Evolutionary conservation across 1,140 invertebrate genomes (phyloP).

Genomic region (Brachystomella parvula): DNA sequence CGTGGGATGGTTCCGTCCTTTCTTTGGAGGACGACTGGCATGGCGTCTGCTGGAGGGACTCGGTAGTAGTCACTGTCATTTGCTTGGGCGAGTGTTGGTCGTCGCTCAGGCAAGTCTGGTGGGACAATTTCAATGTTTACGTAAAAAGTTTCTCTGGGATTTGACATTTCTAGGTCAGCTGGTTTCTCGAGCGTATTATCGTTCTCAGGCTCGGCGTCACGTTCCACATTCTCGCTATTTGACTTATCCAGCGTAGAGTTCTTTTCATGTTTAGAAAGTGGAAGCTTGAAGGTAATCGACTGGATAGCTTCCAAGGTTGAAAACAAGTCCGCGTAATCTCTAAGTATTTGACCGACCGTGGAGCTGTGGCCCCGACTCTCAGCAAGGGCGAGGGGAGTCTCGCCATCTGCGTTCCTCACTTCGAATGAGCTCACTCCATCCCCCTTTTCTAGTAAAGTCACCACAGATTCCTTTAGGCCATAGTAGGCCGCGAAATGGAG

Average conservation of each 20-base stretch:
- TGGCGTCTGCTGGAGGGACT: neutral
- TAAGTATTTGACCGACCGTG: neutral
- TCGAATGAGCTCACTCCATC: neutral
- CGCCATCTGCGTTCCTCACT: neutral
- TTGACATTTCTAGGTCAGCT: too few species aligned
- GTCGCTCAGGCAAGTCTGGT: neutral
- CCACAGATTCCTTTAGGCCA: neutral
- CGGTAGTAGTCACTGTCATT: neutral
- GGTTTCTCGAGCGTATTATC: too few species aligned
- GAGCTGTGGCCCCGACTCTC: neutral
- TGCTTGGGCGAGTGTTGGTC: neutral
- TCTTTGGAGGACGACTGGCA: neutral
- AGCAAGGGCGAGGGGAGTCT: neutral
- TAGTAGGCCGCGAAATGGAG: neutral
- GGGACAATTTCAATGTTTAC: neutral
- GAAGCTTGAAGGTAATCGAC: too few species aligned
- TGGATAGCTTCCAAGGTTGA: neutral
- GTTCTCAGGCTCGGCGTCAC: too few species aligned
- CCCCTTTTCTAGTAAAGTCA: neutral
- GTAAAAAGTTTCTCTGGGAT: neutral
- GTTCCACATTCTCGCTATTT: too few species aligned
- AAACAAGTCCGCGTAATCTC: neutral
- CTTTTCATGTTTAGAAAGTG: too few species aligned
- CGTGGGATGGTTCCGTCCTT: neutral
- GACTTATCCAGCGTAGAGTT: too few species aligned